Evolutionary conservation across 2,888 invertebrate species (phyloP), one percentile per base, ranked within the genome.

Genomic region (Andrena minutula): DNA sequence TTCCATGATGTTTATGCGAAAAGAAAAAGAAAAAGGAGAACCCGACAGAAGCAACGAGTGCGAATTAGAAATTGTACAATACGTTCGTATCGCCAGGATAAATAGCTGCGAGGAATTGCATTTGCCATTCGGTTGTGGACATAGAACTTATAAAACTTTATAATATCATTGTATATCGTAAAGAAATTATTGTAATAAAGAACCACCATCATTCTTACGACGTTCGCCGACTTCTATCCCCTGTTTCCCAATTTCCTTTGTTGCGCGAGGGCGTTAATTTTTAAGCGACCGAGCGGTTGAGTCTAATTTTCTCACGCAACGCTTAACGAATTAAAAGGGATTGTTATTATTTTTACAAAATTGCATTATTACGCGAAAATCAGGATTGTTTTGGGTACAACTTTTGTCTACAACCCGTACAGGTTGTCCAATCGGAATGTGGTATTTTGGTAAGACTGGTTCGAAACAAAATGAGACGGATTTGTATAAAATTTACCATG

Each of bases 121-220:
- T 92, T 91, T 91, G 91, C 90, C 91, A 92, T 90, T 90, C 89
- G 91, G 91, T 92, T 91, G 92, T 92, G 92, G 92, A 92, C 87
- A 90, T 91, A 92, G 89, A 92, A 87, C 89, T 92, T 92, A 93
- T 92, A 92, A 90, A 92, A 91, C 88, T 92, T 90, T 92, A 92
- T 92, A 91, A 87, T 91, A 93, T 91, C 87, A 88, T 88, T 91
- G 86, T 91, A 92, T 92, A 91, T 92, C 90, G 89, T 92, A 93
- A 92, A 88, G 47, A 89, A 92, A 90, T 89, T 92, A 93, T 91
- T 93, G 91, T 93, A 92, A 93, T 93, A 93, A 93, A 93, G 89
- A 89, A 90, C 73, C 86, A 85, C 86, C 81, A 83, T 86, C 79
- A 84, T 79, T 84, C 79, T 79, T 83, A 83, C 41, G 16, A 58